Evolutionary conservation across 2,888 invertebrate genomes (phyloP).

Genomic region (Diaprepes abbreviatus): DNA sequence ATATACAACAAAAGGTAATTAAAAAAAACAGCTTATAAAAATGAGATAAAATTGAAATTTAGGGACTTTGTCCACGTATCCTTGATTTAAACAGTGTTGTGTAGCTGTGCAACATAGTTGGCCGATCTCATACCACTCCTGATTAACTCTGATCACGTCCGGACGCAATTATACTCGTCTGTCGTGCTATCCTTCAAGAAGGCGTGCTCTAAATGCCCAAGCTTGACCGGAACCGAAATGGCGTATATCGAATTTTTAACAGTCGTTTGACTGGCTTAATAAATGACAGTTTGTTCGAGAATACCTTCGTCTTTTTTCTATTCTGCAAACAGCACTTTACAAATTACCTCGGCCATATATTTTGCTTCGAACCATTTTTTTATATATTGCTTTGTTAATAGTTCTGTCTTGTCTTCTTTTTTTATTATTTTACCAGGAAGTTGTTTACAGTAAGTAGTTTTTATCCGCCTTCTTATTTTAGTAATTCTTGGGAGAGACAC

Average conservation of each 20-base stretch:
- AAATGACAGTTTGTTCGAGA: conserved; percentile 41
- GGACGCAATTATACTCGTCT: conserved; percentile 63
- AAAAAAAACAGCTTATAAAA: neutral
- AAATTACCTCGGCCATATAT: conserved; percentile 49
- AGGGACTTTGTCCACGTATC: conserved; percentile 1
- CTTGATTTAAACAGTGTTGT: conserved; percentile 30
- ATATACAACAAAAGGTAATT: no score
- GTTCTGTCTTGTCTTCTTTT: neutral
- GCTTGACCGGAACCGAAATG: conserved; percentile 49
- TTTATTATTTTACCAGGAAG: neutral
- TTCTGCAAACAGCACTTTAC: conserved; percentile 42
- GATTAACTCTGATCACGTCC: conserved; percentile 61
- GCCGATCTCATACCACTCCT: conserved; percentile 31
- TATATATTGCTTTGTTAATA: conserved; percentile 18
- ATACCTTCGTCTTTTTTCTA: conserved; percentile 43
- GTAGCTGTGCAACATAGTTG: conserved; percentile 27
- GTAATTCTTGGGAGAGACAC: neutral
- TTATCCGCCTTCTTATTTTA: neutral
- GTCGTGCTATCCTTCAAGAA: conserved; percentile 63
- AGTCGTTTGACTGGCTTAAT: conserved; percentile 47
- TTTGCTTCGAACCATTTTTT: conserved; percentile 18
- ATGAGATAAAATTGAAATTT: conserved; percentile 18
- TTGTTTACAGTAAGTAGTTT: neutral
- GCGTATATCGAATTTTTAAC: conserved; percentile 50
- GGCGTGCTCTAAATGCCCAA: conserved; percentile 61